phyloP scores from a whole-genome alignment of 2,113 vertebrate species.

The Morone saxatilis region DNA sequence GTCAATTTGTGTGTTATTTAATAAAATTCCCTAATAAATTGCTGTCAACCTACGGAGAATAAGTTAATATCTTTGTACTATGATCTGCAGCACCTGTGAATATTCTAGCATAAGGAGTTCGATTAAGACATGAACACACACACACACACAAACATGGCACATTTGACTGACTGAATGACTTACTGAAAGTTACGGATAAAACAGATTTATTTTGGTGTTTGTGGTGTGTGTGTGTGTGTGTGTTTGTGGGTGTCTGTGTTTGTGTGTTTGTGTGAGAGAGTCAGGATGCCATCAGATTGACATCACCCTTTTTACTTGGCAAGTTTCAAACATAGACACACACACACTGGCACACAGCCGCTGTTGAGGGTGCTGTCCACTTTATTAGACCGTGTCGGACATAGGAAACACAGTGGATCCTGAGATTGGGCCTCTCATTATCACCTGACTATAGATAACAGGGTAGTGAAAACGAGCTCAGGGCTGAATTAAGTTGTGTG shows the following conservation, averaged over 20 bases:
- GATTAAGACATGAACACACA: conserved; percentile 10
- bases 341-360: conserved; percentile 17
- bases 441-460: conserved; percentile 75
- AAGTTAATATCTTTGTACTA: no score
- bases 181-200: conserved; percentile 46
- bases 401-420: conserved; percentile 62
- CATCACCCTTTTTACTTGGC: conserved; percentile 67
- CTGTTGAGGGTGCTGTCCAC: conserved; percentile 17
- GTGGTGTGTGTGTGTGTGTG: conserved; percentile 14
- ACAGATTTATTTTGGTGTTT: neutral
- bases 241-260: conserved; percentile 53
- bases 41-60: no score
- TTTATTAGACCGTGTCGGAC: conserved; percentile 51
- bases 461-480: conserved; percentile 60
- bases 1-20: conserved; percentile 5
- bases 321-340: conserved; percentile 55
- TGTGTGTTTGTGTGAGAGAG: conserved; percentile 46
- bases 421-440: conserved; percentile 65
- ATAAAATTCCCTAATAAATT: neutral
- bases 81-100: no score
- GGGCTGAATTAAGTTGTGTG: conserved; percentile 55
- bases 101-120: no score
- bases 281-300: conserved; percentile 74
- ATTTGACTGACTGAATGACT: conserved; percentile 13
- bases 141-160: conserved; percentile 14